These are phyloP conservation scores for Diadegma fenestrale DNA, from an alignment of 2,888 invertebrate species.

Conservation along the genomic window DNA sequence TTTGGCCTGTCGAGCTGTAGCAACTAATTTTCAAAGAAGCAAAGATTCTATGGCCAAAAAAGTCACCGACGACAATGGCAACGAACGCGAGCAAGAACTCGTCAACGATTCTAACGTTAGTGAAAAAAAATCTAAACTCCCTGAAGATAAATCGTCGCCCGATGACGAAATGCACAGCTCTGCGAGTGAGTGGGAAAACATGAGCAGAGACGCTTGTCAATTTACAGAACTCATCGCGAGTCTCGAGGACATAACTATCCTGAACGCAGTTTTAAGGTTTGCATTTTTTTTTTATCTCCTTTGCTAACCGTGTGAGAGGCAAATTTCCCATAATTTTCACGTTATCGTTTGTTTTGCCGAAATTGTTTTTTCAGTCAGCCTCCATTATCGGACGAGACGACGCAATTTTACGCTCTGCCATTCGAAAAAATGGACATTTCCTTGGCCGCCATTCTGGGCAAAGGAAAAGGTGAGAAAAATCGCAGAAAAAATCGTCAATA, in stretches of 20 bases:
- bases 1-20: slow-evolving; percentile 92
- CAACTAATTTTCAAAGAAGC: slow-evolving; percentile 86
- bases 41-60: slow-evolving; percentile 77
- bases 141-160: slow-evolving; percentile 74
- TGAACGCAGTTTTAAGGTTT: slow-evolving; percentile 89
- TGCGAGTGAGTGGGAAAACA: slow-evolving; percentile 90
- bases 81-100: slow-evolving; percentile 70
- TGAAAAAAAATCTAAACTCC: slow-evolving; percentile 74
- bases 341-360: neutral
- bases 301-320: neutral
- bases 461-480: slow-evolving; percentile 83
- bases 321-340: slow-evolving; percentile 14
- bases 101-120: slow-evolving; percentile 72
- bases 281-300: neutral
- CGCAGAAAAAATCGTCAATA: neutral
- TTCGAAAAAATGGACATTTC: slow-evolving; percentile 81
- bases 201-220: slow-evolving; percentile 93
- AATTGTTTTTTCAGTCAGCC: slow-evolving; percentile 75
- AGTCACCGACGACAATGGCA: slow-evolving; percentile 74
- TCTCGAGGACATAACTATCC: slow-evolving; percentile 94
- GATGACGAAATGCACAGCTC: slow-evolving; percentile 86
- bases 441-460: slow-evolving; percentile 81
- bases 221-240: slow-evolving; percentile 95
- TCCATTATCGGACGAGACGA: slow-evolving; percentile 76
- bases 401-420: slow-evolving; percentile 78